Base-by-base conservation (phyloP, 2,888 invertebrate species). In the Lacanobia wlatinum region DNA sequence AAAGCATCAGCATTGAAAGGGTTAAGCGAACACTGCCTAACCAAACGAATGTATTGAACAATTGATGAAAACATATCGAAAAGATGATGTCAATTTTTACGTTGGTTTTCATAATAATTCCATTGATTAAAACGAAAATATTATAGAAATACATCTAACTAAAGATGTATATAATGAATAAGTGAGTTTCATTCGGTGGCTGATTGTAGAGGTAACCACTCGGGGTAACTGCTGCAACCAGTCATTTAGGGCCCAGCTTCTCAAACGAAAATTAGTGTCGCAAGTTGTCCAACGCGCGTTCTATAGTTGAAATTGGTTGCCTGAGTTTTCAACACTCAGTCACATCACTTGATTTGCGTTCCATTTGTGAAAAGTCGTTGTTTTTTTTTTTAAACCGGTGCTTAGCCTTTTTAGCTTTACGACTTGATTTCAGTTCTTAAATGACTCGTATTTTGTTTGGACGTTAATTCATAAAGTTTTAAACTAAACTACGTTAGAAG, bases 41-140 rank as follows among this genome's bases (percentile, higher is more conserved):
- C 82, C 88, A 85, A 81, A 84, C 88, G 73, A 88, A 88, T 83
- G 83, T 84, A 70, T 76, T 78, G 85, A 92, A 94, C 95, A 94
- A 95, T 93, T 90, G 92, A 91, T 90, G 88, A 93, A 89, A 89
- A 90, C 89, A 93, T 89, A 88, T 88, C 79, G 72, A 67, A 70
- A 84, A 76, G 90, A 92, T 94, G 91, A 93, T 93, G 90, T 94
- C 86, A 93, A 91, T 91, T 90, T 92, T 91, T 92, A 85, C 86
- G 86, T 81, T 86, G 88, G 83, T 88, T 90, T 82, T 89, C 88
- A 92, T 93, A 95, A 95, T 92, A 94, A 58, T 28, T 58, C 88
- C 90, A 94, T 94, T 94, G 92, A 94, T 90, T 92, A 92, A 90
- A 90, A 86, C 50, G 84, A 90, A 89, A 92, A 91, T 89, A 91